phyloP scores from a whole-genome alignment of 2,888 invertebrate species.

The Siphlonurus alternatus region DNA sequence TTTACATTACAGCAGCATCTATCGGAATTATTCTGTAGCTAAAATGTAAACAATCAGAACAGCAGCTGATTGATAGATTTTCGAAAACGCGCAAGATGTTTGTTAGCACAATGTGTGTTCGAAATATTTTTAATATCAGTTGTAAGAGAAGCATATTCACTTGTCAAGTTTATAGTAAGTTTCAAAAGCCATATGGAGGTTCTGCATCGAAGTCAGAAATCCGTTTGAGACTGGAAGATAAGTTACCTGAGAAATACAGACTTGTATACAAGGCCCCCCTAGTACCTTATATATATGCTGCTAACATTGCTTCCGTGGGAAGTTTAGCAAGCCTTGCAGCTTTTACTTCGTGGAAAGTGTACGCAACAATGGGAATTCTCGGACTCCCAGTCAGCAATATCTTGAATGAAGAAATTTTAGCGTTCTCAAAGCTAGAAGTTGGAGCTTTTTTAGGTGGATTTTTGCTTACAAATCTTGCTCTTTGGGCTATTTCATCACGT shows the following conservation, averaged over 20 bases:
- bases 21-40: no score
- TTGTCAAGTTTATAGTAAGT: background rate
- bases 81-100: no score
- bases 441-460: background rate
- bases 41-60: no score
- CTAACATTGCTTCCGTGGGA: background rate
- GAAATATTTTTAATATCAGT: no score
- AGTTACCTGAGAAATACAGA: background rate
- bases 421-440: background rate
- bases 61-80: no score
- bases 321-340: background rate
- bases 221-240: background rate
- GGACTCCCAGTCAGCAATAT: background rate
- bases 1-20: no score
- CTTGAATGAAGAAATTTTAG: background rate
- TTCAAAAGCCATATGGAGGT: background rate
- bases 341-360: background rate
- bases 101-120: no score
- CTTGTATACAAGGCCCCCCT: background rate
- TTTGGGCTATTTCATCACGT: background rate
- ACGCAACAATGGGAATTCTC: background rate
- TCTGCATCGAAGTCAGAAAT: background rate
- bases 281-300: background rate
- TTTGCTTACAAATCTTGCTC: background rate
- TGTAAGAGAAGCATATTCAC: no score